A percentile compares a stretch with the other conserved stretches of the same genome.
Evolutionary conservation across 1,140 invertebrate species (phyloP).

Genomic region (Phortica variegata): DNA sequence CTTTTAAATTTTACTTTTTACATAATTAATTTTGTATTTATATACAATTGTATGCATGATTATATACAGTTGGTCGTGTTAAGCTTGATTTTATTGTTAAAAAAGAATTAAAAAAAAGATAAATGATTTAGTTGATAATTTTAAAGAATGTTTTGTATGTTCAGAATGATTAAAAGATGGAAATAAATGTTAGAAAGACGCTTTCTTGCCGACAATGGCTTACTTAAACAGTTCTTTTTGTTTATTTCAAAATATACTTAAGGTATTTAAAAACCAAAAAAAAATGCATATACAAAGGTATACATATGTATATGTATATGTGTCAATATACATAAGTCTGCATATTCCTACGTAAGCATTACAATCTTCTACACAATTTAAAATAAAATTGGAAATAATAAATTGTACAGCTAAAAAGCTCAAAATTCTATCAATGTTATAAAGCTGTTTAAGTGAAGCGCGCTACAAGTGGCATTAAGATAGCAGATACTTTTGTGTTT

Average conservation of each 20-base stretch:
- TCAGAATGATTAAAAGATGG: too few species aligned
- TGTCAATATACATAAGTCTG: too few species aligned
- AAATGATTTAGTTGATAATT: background rate
- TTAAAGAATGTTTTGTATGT: too few species aligned
- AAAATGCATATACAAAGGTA: too few species aligned
- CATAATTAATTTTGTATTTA: too few species aligned
- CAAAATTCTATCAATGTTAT: background rate
- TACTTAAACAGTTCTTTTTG: constrained; percentile 40
- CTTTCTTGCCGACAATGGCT: constrained; percentile 49
- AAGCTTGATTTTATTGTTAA: too few species aligned
- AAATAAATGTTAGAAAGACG: constrained; percentile 18
- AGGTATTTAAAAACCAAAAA: background rate
- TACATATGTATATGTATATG: too few species aligned
- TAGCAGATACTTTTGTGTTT: background rate
- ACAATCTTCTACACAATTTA: too few species aligned
- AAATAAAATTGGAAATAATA: background rate
- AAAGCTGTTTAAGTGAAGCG: too few species aligned
- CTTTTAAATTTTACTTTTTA: background rate
- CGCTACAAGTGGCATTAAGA: background rate
- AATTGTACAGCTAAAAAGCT: background rate
- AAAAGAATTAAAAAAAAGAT: background rate
- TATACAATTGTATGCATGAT: too few species aligned
- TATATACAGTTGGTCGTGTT: too few species aligned
- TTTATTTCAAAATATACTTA: background rate
- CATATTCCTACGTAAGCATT: too few species aligned